Evolutionary conservation across 2,113 vertebrate genomes (phyloP), one percentile per base, ranked within the genome.

Genomic region (Neofelis nebulosa): DNA sequence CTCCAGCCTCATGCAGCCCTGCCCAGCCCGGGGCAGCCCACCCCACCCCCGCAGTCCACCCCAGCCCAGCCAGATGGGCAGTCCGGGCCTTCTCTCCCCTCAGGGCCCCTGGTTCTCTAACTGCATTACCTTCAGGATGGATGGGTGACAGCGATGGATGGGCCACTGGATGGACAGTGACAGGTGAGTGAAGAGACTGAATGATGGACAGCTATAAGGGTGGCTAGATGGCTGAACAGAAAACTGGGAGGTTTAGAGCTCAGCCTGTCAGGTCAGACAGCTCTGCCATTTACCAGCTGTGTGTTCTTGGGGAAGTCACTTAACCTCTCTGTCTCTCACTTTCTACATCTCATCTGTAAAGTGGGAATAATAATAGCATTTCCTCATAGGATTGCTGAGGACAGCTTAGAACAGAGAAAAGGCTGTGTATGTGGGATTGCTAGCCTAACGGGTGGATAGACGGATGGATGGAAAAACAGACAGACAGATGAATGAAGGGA

Each of bases 81-180:
- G 78, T 63, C 82, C 33, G 25, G 94, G 38, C 79, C 94, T 88
- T 61, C 79, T 82, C 61, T 84, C 65, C 95, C 96, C 89, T 45
- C 79, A 36, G 93, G 95, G 91, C 41, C 95, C 76, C 25, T n/a
- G 85, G 83, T 78, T 25, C 76, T 66, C 94, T 98, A 98, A 98
- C 92, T 66, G 45, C 94, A 97, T 98, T 98, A 98, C 71, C 90
- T 95, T 78, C 61, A 96, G 95, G 90, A 97, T 93, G 87, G 95
- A 98, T 97, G 97, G 94, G 89, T 13, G 80, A 95, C 94, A 97
- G 74, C 57, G 5, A 33, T 83, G 80, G 95, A 93, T 97, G 81
- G 89, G 92, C 71, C 31, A 4, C 82, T 41, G 65, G 76, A 65
- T 50, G 48, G 86, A 69, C 73, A 71, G 38, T 78, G 97, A 81